phyloP scores from a whole-genome alignment of 2,888 invertebrate genomes.

The Tetragnatha montana region DNA sequence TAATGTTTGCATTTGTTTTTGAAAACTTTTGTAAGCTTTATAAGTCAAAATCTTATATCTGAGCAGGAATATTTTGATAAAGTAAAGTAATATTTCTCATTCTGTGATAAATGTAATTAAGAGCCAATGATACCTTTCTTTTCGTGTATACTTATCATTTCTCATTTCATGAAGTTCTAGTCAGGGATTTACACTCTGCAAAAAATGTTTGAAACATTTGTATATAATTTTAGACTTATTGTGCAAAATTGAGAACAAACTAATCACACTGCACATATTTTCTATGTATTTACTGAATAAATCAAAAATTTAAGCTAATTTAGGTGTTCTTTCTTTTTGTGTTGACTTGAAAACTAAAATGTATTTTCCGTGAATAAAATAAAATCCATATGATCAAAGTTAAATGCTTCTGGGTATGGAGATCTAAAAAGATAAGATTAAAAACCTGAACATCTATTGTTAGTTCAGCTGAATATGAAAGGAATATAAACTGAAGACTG shows the following conservation, averaged over 20 bases:
- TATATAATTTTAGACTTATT: slow-evolving; percentile 23
- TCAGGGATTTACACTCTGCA: slow-evolving; percentile 31
- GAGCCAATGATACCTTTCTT: slow-evolving; percentile 10
- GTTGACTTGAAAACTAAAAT: neutral
- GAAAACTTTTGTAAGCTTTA: neutral
- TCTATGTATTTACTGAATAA: slow-evolving; percentile 39
- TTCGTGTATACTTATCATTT: slow-evolving; percentile 22
- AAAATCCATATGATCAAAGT: neutral
- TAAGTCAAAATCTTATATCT: neutral
- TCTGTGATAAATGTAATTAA: slow-evolving; percentile 15
- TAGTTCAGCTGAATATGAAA: neutral
- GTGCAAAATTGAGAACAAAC: slow-evolving; percentile 5
- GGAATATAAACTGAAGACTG: neutral
- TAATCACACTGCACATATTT: slow-evolving; percentile 17
- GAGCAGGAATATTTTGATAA: neutral
- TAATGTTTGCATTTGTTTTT: neutral
- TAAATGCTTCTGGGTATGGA: neutral
- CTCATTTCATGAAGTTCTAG: slow-evolving; percentile 45
- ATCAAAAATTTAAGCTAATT: slow-evolving; percentile 21
- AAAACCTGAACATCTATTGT: neutral
- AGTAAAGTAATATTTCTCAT: neutral
- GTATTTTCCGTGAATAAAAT: neutral
- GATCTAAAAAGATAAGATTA: too few species aligned
- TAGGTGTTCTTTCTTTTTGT: neutral
- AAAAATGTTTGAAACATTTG: slow-evolving; percentile 37